Evolutionary conservation across 2,113 vertebrate genomes (phyloP), one percentile per base, ranked within the genome.

Genomic region (Mugil cephalus): DNA sequence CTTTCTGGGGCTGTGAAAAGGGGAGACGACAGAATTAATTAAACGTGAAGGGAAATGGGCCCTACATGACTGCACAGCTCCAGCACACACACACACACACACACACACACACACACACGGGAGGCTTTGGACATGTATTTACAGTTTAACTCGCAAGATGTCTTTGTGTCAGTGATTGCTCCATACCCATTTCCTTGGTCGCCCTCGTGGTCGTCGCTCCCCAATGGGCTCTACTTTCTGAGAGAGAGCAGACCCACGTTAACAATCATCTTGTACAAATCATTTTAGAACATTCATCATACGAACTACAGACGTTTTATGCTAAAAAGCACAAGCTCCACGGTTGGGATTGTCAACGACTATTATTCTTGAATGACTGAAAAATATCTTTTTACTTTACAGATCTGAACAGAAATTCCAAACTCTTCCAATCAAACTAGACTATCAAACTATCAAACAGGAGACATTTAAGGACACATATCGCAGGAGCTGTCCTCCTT

Each of bases 171-270:
- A 84, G 38, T 4, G 64, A 77, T 76, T 64, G 59, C 66, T 71
- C 90, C 96, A 91, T 94, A 99, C 98, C 98, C 98, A 99, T 97
- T 99, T 99, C 91, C 98, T 97, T 55, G 98, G 98, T 91, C 98
- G 94, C 72, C 98, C 98, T 91, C 97, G 95, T 82, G 97, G 97
- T 92, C 98, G 95, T 90, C 95, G 95, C 94, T 97, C 96, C 89
- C 95, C 96, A 81, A 92, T 93, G 39, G 96, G 95, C 93, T 98
- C 98, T 93, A 95, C 94, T 95, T 98, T 97, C 96, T 96, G 84
- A 65, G 19, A 68, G 79, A 74, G 58, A 85, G 45, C 7, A 76
- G 30, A 74, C 8, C 14, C 38, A 62, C 6, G 30, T 51, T 30
- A 42, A 42, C 3, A 21, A 42, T 42, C 17, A 24, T 35, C 24